Base-by-base conservation (phyloP, 2,113 vertebrate species). In the Rhizomys pruinosus region DNA sequence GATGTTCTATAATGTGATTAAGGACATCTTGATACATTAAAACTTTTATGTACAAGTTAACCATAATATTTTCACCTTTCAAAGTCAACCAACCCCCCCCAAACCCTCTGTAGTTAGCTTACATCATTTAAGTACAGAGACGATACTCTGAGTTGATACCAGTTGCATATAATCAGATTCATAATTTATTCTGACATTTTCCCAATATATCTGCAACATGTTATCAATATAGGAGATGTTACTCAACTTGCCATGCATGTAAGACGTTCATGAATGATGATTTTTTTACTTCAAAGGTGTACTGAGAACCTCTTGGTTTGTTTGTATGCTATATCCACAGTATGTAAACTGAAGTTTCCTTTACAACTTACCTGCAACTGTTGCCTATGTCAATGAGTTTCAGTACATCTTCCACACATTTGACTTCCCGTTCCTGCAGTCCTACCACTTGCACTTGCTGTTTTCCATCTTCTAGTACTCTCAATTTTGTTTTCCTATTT, bases 401-500 rank as follows among this genome's bases (percentile, higher is more conserved):
- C 88, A 99, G 98, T 74, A 99, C 99, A 79, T 99, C 99, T 98
- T 99, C 99, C 16, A 99, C 99, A 98, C 99, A 99, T 93, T 98
- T 99, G 81, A 99, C 99, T 92, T 99, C 99, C 12, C 98, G 98
- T 85, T 99, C 99, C 94, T 99, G 99, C 81, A 99, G 98, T 55
- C 99, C 99, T 59, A 99, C 99, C 94, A 99, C 99, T 95, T 99
- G 99, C 93, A 99, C 99, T 98, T 99, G 99, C 97, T 99, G 99
- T 98, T 99, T 99, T 39, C 99, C 99, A 90, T 99, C 99, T 98
- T 99, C 99, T 95, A 99, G 97, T 6, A 99, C 99, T 91, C 99
- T 98, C 93, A 99, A 93, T 97, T 99, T 99, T 82, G 99, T 98
- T 97, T 99, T 99, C 79, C 99, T 98, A 98, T 99, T 99, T 76